Evolutionary conservation across 2,888 invertebrate genomes (phyloP), one percentile per base, ranked within the genome.

Genomic region (Drosophila pseudotalamancana): DNA sequence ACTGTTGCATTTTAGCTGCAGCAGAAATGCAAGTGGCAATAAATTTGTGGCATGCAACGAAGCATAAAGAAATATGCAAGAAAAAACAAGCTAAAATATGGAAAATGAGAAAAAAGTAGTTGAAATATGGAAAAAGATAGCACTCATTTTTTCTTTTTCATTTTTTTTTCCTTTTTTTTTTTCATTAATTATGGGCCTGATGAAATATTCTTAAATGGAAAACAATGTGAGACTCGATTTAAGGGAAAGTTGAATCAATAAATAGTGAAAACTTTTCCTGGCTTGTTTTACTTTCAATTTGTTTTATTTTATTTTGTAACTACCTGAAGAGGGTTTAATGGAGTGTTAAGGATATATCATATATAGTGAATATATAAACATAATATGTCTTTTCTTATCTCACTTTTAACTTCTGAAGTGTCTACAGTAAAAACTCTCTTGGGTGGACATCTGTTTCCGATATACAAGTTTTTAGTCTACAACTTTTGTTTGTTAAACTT

Each of bases 1-100:
- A 74, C 35, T 77, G 65, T 77, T 75, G 78, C 69, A 69, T 69
- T 69, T 77, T 61, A 18, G 29, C 42, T 64, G 57, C 45, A 50
- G 51, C 56, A 48, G 62, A 77, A 35, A 53, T 63, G 53, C 19
- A 75, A 69, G 50, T 74, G 60, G 70, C 42, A 62, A 64, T 66
- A 73, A 76, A 66, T 71, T 49, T 46, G 43, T 66, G 61, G 49
- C 57, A 48, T 6, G 53, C 72, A 72, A 34, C 34, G 34, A 56
- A 60, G 60, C 51, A 49, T 45, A 54, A 51, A 25, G 21, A 64
- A 75, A 53, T 50, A 34, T 40, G 46, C 29, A 57, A 39, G 11
- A 32, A 14, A 32, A 1, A 16, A 8, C 18, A 23, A 31, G 8
- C 1, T 35, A 39, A 63, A 72, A 49, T 53, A 54, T 60, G 37